Evolutionary conservation across 2,113 vertebrate genomes (phyloP).

Genomic region (Mixornis gularis): DNA sequence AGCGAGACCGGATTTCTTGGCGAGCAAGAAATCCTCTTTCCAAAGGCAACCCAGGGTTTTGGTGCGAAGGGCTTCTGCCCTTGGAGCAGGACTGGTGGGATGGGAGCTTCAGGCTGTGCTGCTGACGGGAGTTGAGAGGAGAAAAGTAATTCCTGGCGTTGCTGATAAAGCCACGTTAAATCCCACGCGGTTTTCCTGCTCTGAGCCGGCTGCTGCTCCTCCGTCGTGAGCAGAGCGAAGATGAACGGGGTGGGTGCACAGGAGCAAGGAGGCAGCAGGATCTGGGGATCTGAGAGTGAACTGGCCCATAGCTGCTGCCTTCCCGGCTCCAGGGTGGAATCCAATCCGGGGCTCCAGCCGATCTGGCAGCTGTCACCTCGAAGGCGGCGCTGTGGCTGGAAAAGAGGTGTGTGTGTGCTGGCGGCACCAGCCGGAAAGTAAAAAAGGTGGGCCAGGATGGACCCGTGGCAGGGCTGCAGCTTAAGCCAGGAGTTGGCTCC

Average conservation of each 20-base stretch:
- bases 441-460: rapidly evolving
- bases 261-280: neutral
- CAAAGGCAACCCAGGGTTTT: rapidly evolving
- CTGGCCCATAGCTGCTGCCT: neutral
- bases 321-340: neutral
- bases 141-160: neutral
- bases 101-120: neutral
- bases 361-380: neutral
- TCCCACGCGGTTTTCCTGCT: rapidly evolving
- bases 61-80: neutral
- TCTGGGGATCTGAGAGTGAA: rapidly evolving
- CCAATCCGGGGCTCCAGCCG: rapidly evolving
- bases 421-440: neutral
- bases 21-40: neutral
- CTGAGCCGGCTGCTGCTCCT: neutral
- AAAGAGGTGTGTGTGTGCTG: rapidly evolving
- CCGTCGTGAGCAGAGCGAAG: rapidly evolving
- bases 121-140: neutral
- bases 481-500: neutral
- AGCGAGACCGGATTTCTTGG: neutral
- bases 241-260: rapidly evolving
- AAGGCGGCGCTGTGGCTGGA: rapidly evolving
- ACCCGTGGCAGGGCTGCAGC: rapidly evolving
- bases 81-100: neutral
- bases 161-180: neutral